Evolutionary conservation across 1,140 invertebrate genomes (phyloP).

Genomic region (Notospermus geniculatus): DNA sequence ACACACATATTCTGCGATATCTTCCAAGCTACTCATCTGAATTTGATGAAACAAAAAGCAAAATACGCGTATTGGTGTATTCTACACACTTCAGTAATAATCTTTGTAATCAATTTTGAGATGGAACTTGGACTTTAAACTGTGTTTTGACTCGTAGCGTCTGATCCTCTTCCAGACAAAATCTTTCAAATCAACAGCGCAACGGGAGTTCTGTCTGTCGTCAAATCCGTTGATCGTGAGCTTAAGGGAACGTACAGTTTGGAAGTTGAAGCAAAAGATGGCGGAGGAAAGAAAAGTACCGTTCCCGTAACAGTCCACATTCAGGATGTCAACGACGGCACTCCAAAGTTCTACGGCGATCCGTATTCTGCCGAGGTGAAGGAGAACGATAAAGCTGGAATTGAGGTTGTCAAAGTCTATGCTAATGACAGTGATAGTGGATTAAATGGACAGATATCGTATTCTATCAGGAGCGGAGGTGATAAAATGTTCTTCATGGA

Average conservation of each 20-base stretch:
- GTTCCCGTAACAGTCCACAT: neutral
- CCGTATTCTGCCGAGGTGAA: neutral
- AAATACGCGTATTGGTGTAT: too few relatives aligned
- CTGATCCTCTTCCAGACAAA: too few relatives aligned
- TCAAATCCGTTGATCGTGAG: neutral
- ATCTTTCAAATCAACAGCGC: too few relatives aligned
- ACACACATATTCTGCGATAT: too few relatives aligned
- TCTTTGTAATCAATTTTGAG: too few relatives aligned
- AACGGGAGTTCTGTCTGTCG: neutral
- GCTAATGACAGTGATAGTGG: constrained; percentile 5
- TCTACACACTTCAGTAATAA: too few relatives aligned
- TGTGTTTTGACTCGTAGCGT: too few relatives aligned
- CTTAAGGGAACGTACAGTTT: neutral
- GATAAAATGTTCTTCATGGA: too few relatives aligned
- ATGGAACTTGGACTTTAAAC: too few relatives aligned
- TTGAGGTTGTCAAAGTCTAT: neutral
- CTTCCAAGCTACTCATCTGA: too few relatives aligned
- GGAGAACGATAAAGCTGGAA: constrained; percentile 1
- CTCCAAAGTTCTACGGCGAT: neutral
- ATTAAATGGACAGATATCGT: neutral
- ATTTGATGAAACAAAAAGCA: too few relatives aligned
- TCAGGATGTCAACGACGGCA: neutral
- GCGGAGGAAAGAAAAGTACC: constrained; percentile 1
- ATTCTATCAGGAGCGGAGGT: neutral
- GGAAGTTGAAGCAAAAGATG: neutral